Base-by-base conservation (phyloP, 1,140 invertebrate genomes). In the Heliothis subflexa region DNA sequence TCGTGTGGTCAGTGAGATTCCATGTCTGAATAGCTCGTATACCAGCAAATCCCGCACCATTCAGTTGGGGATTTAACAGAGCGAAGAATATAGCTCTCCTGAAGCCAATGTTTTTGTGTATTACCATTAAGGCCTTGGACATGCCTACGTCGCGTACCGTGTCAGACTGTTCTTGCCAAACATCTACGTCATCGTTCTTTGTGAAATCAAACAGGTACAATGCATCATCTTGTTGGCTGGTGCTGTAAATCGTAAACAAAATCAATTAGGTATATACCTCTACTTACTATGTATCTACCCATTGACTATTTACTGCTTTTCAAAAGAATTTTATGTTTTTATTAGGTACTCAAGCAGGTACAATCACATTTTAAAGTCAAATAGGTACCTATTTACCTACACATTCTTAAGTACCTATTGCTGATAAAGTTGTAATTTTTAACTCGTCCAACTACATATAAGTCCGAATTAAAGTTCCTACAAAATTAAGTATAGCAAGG, bases 1-100 rank as follows among this genome's bases (percentile, higher is more conserved):
- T 94, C 1, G 89, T 87, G 79, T 94, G 95, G 16, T 88, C 87
- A 0, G 91, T 92, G 1, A 97, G 83, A 88, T 97, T 88, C 16
- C 95, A 93, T 40, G 70, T 83, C 4, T 92, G 92, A 5, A 87
- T 70, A 0, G 91, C 95, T 50, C 95, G 88, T 64, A 96, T 94
- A 11, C 96, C 96, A 54, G 96, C 96, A 89, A 97, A 97, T 7
- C 96, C 96, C 45, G 97, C 97, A 1, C 96, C 96, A 81, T 97
- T 97, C 10, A 95, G 92, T 89, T 97, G 96, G 7, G 97, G 96
- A 87, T 97, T 97, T 5, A 97, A 86, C 14, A 97, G 83, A 3
- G 95, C 95, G 81, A 97, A 97, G 77, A 97, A 96, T 83, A 97
- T 91, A 0, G 95, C 96, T 84, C 96, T 89, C 88, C 96, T 96